These are phyloP conservation scores for Leptopilina drosophilae DNA, from an alignment of 2,888 invertebrate species.

Conservation along the genomic window DNA sequence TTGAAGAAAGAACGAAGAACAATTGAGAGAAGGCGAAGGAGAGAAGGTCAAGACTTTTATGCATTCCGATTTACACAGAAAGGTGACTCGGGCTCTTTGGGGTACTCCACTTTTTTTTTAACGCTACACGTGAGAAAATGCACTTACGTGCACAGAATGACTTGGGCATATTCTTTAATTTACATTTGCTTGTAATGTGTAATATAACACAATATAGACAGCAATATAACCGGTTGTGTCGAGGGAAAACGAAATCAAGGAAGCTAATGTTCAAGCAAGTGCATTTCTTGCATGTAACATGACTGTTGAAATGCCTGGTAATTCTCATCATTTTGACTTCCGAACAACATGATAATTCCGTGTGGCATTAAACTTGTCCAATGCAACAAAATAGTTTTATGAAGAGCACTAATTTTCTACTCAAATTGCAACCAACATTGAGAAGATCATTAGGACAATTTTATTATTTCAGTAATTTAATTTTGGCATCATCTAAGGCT, in stretches of 20 bases:
- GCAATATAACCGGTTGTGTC: constrained; percentile 26
- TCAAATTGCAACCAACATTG: too few species aligned
- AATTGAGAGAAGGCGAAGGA: too few species aligned
- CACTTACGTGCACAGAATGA: constrained; percentile 16
- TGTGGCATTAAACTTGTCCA: too few species aligned
- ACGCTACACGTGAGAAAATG: constrained; percentile 14
- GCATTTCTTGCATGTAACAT: constrained; percentile 29
- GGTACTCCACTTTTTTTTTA: constrained; percentile 16
- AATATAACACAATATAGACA: constrained; percentile 3
- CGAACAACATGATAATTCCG: not conserved
- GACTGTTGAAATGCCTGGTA: constrained; percentile 7
- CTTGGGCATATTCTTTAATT: not conserved
- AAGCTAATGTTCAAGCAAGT: constrained; percentile 26
- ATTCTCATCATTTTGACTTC: constrained; percentile 5
- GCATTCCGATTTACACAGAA: not conserved
- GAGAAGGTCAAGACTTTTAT: too few species aligned
- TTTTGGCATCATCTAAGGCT: too few species aligned
- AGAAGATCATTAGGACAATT: too few species aligned
- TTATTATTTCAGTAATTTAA: too few species aligned
- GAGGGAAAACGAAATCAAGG: constrained; percentile 17
- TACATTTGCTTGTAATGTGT: constrained; percentile 18
- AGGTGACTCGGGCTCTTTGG: not conserved
- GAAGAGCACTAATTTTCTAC: too few species aligned
- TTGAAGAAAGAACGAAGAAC: too few species aligned
- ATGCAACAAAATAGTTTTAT: too few species aligned